Base-by-base conservation (phyloP, 2,797 vertebrate species). In the Hydrophis major region DNA sequence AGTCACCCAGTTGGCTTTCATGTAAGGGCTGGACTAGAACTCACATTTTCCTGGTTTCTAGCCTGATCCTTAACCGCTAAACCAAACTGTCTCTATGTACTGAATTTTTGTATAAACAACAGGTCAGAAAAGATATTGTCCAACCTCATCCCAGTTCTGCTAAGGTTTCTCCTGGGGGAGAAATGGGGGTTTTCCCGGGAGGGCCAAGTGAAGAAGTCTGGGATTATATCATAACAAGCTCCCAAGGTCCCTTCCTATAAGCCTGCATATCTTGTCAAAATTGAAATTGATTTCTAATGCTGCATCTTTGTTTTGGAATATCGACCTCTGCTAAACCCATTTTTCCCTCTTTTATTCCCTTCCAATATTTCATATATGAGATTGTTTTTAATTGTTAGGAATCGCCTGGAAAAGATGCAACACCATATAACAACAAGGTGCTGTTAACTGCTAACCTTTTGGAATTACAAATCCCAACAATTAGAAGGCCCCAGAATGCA, bases 401-500 rank as follows among this genome's bases (percentile, higher is more conserved):
- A 55, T 18, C 32, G 86, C 86, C 28, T n/a, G 13, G 28, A 87
- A 56, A 69, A 69, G n/a, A 32, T 28, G 28, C 55, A 13, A 37
- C 20, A 20, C 16, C 6, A 20, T 37, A 20, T 8, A 53, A 53
- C 16, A 37, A 42, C 16, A 37, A 42, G 18, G 69, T 42, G 69
- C 32, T 78, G 69, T 20, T 60, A 63, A 66, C 12, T 28, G 89
- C 57, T 27, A 47, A 47, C 74, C 20, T 63, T 2, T 12, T 56
- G 37, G 32, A 61, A 66, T 27, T 57, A 92, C 91, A 61, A 94
- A 92, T 89, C 90, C 86, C 92, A 93, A 93, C 0, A 7, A 50
- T 95, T 92, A 59, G 56, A 88, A 63, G 22, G 60, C 55, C 50
- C 60, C 66, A 25, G 94, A 94, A 95, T 94, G 69, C 18, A 32